Percentiles rank a stretch among this genome's conserved stretches.
Conservation (phyloP, 2,113 vertebrate species). For the Meles meles region DNA sequence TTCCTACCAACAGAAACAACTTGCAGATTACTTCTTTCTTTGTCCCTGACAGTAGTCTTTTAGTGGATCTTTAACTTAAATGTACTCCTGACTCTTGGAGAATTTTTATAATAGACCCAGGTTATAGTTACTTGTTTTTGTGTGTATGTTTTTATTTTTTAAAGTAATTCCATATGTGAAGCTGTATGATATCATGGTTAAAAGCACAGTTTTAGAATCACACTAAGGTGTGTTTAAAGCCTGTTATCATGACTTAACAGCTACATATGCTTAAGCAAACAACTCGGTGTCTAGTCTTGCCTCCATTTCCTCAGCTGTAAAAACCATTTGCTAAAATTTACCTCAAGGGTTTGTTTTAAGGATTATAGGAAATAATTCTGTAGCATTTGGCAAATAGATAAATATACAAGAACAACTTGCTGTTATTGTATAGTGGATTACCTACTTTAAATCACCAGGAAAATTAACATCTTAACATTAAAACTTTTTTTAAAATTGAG, state of each 20-base stretch:
- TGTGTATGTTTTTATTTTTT: background rate
- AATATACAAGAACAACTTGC: background rate
- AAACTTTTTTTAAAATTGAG: background rate
- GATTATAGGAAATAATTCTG: background rate
- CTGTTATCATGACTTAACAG: background rate
- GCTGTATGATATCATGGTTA: background rate
- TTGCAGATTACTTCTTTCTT: background rate
- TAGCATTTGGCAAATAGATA: background rate
- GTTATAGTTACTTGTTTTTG: background rate
- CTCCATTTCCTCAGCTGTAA: background rate
- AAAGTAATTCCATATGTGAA: background rate
- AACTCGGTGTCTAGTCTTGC: background rate
- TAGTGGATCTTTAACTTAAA: background rate
- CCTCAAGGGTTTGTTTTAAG: background rate
- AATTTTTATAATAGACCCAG: background rate
- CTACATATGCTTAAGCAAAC: background rate
- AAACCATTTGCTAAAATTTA: background rate
- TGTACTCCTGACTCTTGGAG: background rate
- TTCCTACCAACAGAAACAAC: background rate
- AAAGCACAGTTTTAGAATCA: background rate
- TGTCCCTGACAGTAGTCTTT: background rate
- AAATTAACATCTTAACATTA: background rate
- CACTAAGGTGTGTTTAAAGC: background rate
- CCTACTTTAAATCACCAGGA: background rate
- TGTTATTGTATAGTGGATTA: background rate